A percentile compares a stretch with the other conserved stretches of the same genome.
Evolutionary conservation across 2,888 invertebrate species (phyloP).

Genomic region (Caenorhabditis auriculariae): DNA sequence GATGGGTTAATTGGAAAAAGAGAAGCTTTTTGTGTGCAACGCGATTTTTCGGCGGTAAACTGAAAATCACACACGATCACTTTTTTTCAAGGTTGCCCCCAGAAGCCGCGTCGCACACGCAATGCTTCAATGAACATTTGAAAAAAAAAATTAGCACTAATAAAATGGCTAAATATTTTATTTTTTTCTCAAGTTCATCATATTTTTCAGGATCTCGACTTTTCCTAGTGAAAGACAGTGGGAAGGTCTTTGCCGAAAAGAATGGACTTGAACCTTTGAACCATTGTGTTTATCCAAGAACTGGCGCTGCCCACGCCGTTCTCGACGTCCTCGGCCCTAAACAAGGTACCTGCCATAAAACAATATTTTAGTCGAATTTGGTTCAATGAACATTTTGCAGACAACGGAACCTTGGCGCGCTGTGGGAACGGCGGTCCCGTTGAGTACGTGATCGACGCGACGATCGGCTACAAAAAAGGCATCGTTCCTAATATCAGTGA

Average conservation of each 20-base stretch:
- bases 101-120: too few species aligned
- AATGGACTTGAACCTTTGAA: conserved; percentile 78
- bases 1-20: too few species aligned
- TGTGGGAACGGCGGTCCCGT: conserved; percentile 46
- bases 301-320: conserved; percentile 84
- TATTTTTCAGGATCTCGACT: conserved; percentile 48
- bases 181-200: background rate
- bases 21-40: too few species aligned
- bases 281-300: conserved; percentile 83
- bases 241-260: conserved; percentile 72
- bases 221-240: conserved; percentile 50
- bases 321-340: conserved; percentile 70
- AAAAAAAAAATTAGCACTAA: too few species aligned
- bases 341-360: conserved; percentile 6
- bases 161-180: background rate
- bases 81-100: too few species aligned
- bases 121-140: background rate
- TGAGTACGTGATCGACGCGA: conserved; percentile 59
- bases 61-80: background rate
- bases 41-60: too few species aligned
- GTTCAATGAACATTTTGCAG: conserved; percentile 7
- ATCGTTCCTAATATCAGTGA: conserved; percentile 42
- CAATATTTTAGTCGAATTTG: background rate
- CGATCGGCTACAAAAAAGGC: conserved; percentile 57
- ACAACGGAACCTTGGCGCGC: conserved; percentile 14